Evolutionary conservation across 2,113 vertebrate genomes (phyloP).

Genomic region (Rhinopomastus cyanomelas): DNA sequence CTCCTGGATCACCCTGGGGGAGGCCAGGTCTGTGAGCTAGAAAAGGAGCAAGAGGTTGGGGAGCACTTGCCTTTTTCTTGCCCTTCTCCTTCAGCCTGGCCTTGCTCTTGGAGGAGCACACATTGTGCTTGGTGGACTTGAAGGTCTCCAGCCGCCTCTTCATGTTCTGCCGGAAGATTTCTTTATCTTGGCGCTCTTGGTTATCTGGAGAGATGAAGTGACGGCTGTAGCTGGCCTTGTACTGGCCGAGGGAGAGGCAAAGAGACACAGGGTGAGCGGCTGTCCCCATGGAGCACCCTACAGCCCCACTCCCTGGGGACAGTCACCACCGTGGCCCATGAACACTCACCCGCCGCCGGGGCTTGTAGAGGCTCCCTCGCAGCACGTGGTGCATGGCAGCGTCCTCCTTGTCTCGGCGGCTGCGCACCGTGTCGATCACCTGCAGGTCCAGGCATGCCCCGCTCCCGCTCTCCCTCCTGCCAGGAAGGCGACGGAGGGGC

Average conservation of each 20-base stretch:
- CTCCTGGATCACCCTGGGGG: neutral
- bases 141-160: constrained; percentile 92
- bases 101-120: constrained; percentile 82
- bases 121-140: constrained; percentile 86
- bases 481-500: neutral
- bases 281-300: neutral
- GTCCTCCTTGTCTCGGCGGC: constrained; percentile 90
- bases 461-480: constrained; percentile 92
- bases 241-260: constrained; percentile 78
- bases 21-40: neutral
- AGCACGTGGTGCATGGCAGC: constrained; percentile 91
- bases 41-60: neutral
- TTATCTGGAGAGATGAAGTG: constrained; percentile 93
- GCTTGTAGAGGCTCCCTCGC: constrained; percentile 92
- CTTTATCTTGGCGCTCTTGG: constrained; percentile 92
- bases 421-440: constrained; percentile 90
- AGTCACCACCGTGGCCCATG: neutral
- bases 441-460: constrained; percentile 94
- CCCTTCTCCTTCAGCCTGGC: constrained; percentile 87
- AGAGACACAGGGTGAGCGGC: constrained; percentile 69
- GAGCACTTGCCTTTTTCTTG: constrained; percentile 84
- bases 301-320: neutral
- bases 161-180: constrained; percentile 97
- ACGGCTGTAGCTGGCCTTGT: constrained; percentile 94
- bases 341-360: constrained; percentile 82